Conservation (phyloP, 2,888 invertebrate genomes). For the Sinopyrophorus schimmeli region DNA sequence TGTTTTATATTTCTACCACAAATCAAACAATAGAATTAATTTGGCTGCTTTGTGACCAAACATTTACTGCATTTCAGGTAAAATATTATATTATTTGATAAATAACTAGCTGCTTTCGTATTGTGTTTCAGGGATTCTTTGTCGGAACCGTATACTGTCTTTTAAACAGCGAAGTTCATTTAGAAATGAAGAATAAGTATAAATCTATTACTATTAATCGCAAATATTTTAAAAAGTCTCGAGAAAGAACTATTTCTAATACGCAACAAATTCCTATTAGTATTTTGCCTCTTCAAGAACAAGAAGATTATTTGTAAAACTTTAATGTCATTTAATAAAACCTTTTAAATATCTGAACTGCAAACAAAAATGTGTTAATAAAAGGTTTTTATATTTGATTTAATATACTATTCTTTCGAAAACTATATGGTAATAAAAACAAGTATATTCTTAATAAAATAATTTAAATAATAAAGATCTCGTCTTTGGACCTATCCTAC, state of each 20-base stretch:
- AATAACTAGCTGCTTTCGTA: slow-evolving; percentile 8
- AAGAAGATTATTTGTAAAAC: no score
- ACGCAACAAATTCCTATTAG: slow-evolving; percentile 34
- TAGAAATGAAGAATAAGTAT: slow-evolving; percentile 54
- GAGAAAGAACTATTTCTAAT: slow-evolving; percentile 38
- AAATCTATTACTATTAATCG: slow-evolving; percentile 34
- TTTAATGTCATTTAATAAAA: no score
- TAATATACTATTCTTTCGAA: no score
- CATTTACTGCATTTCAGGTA: slow-evolving; percentile 70
- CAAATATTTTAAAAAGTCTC: slow-evolving; percentile 30
- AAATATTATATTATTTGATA: slow-evolving; percentile 15
- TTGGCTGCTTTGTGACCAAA: slow-evolving; percentile 67
- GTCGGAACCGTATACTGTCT: slow-evolving; percentile 68
- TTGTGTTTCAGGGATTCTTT: slow-evolving; percentile 60
- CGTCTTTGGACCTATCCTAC: no score
- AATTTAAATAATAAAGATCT: no score
- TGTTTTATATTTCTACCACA: slow-evolving; percentile 55
- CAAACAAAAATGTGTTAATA: no score
- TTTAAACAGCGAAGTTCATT: slow-evolving; percentile 64
- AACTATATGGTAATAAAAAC: no score
- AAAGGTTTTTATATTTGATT: no score
- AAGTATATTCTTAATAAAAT: no score
- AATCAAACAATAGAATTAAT: slow-evolving; percentile 60
- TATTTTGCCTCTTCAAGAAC: slow-evolving; percentile 36
- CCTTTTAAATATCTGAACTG: no score